Conservation (phyloP, 2,113 vertebrate genomes). For the Ovibos moschatus region DNA sequence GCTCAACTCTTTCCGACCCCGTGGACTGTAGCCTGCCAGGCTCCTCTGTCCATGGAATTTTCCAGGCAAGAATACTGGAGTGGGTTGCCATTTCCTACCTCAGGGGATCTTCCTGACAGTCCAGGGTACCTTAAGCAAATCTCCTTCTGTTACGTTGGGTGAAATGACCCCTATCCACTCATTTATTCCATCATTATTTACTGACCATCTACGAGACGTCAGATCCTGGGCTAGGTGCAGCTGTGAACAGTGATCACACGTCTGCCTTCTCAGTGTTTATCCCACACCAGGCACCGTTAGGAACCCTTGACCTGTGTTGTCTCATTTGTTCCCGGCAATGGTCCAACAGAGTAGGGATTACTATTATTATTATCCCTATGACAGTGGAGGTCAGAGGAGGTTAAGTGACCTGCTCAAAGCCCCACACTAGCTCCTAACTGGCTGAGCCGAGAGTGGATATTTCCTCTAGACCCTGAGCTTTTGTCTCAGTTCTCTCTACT, state of each 20-base stretch:
- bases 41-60: neutral
- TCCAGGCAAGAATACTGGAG: neutral
- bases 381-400: neutral
- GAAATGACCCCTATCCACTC: neutral
- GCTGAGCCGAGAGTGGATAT: neutral
- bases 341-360: neutral
- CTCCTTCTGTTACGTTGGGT: neutral
- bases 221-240: neutral
- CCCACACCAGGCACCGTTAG: neutral
- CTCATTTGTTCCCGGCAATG: neutral
- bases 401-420: neutral
- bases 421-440: neutral
- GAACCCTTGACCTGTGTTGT: neutral
- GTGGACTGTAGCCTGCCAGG: neutral
- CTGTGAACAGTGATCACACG: rapidly evolving
- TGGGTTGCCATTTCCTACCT: neutral
- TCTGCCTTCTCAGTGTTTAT: neutral
- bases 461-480: neutral
- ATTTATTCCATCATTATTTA: neutral
- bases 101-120: neutral
- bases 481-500: rapidly evolving
- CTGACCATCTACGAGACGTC: neutral
- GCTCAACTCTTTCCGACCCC: neutral
- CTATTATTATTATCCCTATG: neutral
- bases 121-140: neutral